Conservation (phyloP, 2,113 vertebrate species). For the Garra rufa region DNA sequence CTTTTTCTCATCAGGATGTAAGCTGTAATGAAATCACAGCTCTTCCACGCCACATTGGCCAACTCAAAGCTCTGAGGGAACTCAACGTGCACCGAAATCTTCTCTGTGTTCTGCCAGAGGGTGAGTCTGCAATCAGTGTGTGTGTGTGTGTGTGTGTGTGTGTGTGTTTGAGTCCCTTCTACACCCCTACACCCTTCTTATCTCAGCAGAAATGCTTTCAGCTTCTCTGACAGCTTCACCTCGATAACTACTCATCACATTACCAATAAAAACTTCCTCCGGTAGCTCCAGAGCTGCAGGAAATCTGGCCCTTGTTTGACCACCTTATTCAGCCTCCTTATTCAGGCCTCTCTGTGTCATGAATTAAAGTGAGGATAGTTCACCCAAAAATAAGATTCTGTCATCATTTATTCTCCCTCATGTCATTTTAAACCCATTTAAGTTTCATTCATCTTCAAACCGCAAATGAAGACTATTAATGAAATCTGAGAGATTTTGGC, state of each 20-base stretch:
- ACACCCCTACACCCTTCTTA: not conserved
- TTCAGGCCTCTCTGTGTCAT: not conserved
- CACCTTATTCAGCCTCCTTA: not conserved
- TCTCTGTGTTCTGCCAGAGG: constrained; percentile 91
- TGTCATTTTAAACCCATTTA: not conserved
- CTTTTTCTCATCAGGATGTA: constrained; percentile 81
- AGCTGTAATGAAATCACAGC: constrained; percentile 95
- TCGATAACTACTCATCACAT: not conserved
- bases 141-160: not conserved
- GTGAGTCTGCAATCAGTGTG: constrained; percentile 69
- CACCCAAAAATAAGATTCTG: not conserved
- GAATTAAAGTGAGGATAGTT: not conserved
- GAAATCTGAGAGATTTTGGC: too few species aligned
- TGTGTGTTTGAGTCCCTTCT: not conserved
- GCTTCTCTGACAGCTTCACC: not conserved
- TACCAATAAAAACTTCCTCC: not conserved
- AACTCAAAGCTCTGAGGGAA: constrained; percentile 86
- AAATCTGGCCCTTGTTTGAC: constrained; percentile 18
- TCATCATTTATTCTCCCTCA: not conserved
- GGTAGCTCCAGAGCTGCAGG: not conserved
- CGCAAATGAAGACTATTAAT: not conserved
- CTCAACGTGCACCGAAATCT: constrained; percentile 92
- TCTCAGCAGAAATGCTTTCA: constrained; percentile 7
- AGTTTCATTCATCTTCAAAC: not conserved
- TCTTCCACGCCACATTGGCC: constrained; percentile 90